These are phyloP conservation scores for Plagodis pulveraria DNA, from an alignment of 2,888 invertebrate genomes.

Conservation along the genomic window DNA sequence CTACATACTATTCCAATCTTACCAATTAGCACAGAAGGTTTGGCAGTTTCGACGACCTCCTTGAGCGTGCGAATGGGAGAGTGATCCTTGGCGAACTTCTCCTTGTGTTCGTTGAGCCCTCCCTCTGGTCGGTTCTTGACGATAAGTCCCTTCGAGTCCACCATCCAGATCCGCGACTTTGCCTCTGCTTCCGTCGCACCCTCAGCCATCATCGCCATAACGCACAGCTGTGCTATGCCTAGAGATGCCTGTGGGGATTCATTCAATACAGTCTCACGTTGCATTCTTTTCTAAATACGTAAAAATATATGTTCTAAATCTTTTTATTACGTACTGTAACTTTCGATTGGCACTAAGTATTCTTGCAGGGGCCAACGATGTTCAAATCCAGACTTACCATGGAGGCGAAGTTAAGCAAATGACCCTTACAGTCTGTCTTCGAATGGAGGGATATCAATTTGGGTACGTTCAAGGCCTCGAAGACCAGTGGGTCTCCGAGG, in stretches of 20 bases:
- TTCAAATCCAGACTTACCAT: too few relatives aligned
- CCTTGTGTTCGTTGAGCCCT: conserved; percentile 92
- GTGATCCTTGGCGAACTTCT: conserved; percentile 91
- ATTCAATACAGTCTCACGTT: too few relatives aligned
- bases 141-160: conserved; percentile 97
- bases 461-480: too few relatives aligned
- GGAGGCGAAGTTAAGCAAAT: too few relatives aligned
- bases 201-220: conserved; percentile 96
- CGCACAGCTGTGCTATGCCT: conserved; percentile 96
- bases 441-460: too few relatives aligned
- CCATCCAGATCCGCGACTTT: conserved; percentile 94
- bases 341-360: too few relatives aligned
- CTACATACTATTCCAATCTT: conserved; percentile 31
- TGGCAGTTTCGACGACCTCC: conserved; percentile 92
- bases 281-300: too few relatives aligned
- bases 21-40: conserved; percentile 97
- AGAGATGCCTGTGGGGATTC: conserved; percentile 89
- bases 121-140: conserved; percentile 94
- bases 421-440: too few relatives aligned
- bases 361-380: too few relatives aligned
- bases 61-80: conserved; percentile 90
- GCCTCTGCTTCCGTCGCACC: conserved; percentile 92
- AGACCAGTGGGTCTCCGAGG: too few relatives aligned
- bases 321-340: too few relatives aligned
- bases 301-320: too few relatives aligned